Evolutionary conservation across 2,797 vertebrate species (phyloP), one percentile per base, ranked within the genome.

Genomic region (Falco concolor): DNA sequence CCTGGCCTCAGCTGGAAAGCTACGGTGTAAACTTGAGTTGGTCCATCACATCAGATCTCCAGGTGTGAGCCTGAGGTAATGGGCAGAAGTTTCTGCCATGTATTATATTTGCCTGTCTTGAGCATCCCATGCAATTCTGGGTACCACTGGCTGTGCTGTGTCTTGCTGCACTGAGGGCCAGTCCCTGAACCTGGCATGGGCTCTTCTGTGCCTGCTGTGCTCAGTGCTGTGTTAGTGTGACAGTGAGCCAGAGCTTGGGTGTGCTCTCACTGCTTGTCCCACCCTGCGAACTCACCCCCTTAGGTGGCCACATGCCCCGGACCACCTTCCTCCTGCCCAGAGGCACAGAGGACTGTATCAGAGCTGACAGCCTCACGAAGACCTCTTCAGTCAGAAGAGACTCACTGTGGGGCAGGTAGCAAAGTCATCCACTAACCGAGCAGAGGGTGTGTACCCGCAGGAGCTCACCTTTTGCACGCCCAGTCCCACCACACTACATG

Each of bases 401-500:
- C 16, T 69, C 13, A 3, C 23, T 6, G 4, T 42, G 68, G 32
- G 18, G 12, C 14, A 27, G 40, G 30, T 28, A 65, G 50, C 7
- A 1, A 36, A 73, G 68, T 27, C 52, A 50, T 20, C 22, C 4
- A 24, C 27, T 40, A 8, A 49, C 15, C 18, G 36, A 5, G 57
- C 1, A 3, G 60, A 52, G 21, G 42, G 24, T 16, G 44, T 27
- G 69, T 40, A 13, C 19, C 47, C 44, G 23, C 9, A 30, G 77
- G 83, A 84, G 20, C 44, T 81, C 0, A 0, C 49, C 32, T n/a
- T 47, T 82, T 2, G 1, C 40, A 32, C 49, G n/a, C 6, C 4
- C 56, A 14, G 77, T 36, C 36, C 45, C 17, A 34, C 38, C 14
- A 32, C 47, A 28, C 28, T 34, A 42, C 10, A 5, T 3, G 8